These are phyloP conservation scores for Holacanthus passer DNA, from an alignment of 2,113 vertebrate species.

Conservation along the genomic window DNA sequence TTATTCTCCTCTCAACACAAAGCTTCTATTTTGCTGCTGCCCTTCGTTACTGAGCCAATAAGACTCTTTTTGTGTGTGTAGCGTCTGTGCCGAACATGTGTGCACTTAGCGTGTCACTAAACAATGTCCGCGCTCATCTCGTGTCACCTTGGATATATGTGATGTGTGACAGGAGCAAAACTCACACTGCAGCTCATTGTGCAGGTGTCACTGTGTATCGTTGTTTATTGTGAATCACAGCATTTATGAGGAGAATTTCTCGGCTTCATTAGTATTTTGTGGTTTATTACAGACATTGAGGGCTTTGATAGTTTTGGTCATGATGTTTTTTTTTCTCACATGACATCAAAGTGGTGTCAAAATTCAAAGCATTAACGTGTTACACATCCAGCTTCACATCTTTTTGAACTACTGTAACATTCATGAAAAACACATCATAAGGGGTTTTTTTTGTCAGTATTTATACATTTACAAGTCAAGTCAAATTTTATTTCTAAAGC, in stretches of 20 bases:
- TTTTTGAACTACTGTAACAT: neutral
- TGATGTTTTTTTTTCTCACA: neutral
- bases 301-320: neutral
- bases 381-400: neutral
- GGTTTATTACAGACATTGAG: neutral
- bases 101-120: slow-evolving; percentile 29
- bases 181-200: slow-evolving; percentile 10
- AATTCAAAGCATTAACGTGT: neutral
- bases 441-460: neutral
- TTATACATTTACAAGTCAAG: slow-evolving; percentile 23
- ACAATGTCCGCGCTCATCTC: slow-evolving; percentile 30
- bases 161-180: neutral
- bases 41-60: slow-evolving; percentile 24
- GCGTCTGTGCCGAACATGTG: slow-evolving; percentile 31
- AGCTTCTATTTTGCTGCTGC: slow-evolving; percentile 51
- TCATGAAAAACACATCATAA: neutral
- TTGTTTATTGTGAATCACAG: neutral
- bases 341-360: neutral
- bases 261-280: neutral
- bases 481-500: no score
- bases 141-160: slow-evolving; percentile 3
- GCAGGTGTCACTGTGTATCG: neutral
- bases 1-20: slow-evolving; percentile 57
- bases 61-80: slow-evolving; percentile 47
- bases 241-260: neutral